phyloP scores from a whole-genome alignment of 2,113 vertebrate species.

The Pandion haliaetus region DNA sequence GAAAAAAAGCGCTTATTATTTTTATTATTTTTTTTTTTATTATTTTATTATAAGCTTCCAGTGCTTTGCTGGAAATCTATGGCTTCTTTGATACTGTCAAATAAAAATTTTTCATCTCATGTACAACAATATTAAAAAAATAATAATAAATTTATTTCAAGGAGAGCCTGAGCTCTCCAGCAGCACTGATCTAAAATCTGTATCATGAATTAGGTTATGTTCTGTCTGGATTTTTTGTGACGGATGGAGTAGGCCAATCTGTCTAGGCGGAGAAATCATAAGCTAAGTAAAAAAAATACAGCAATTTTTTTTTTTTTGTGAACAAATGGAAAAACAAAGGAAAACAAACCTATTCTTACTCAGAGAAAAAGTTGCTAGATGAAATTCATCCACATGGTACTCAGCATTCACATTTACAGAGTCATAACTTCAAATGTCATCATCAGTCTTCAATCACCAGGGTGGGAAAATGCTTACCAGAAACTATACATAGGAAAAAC shows the following conservation, averaged over 20 bases:
- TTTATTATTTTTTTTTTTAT: too few species aligned
- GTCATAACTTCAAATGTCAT: neutral
- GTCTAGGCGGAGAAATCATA: neutral
- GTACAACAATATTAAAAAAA: neutral
- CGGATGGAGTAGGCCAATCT: neutral
- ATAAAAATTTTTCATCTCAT: constrained; percentile 40
- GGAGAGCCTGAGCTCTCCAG: neutral
- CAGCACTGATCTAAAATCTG: neutral
- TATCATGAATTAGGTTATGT: neutral
- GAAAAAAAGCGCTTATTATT: too few species aligned
- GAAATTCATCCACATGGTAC: neutral
- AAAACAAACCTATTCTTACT: neutral
- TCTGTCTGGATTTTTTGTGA: neutral
- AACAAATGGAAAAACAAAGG: neutral
- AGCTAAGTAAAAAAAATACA: neutral
- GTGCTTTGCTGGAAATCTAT: neutral
- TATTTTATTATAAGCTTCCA: neutral
- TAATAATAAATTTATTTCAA: neutral
- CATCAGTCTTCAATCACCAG: neutral
- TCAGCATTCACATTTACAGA: neutral
- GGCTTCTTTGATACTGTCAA: neutral
- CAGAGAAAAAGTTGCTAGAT: neutral
- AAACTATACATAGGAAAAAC: neutral
- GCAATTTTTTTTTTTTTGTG: neutral
- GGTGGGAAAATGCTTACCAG: neutral